Conservation (phyloP, 2,888 invertebrate species). For the Deilephila elpenor region DNA sequence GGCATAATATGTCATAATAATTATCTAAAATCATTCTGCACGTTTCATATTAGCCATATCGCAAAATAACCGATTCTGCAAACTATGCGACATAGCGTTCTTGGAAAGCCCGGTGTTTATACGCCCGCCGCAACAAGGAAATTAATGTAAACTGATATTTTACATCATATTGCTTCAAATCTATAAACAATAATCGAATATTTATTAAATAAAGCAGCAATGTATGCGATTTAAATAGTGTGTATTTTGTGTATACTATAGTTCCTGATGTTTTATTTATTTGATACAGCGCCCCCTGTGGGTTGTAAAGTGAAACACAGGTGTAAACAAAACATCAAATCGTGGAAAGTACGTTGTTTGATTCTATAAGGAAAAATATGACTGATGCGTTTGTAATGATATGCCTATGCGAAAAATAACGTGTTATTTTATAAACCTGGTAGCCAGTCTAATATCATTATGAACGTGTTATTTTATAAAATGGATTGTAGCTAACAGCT, state of each 20-base stretch:
- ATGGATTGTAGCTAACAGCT: no score
- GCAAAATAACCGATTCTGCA: constrained; percentile 17
- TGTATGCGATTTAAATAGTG: neutral
- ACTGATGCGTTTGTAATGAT: neutral
- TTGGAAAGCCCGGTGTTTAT: constrained; percentile 51
- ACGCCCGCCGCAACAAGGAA: constrained; percentile 42
- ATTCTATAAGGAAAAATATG: constrained; percentile 20
- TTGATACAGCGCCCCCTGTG: constrained; percentile 6
- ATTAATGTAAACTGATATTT: constrained; percentile 33
- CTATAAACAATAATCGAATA: neutral
- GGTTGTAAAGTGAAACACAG: neutral
- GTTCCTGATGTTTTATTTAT: neutral
- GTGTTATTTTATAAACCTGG: no score
- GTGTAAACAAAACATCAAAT: constrained; percentile 8
- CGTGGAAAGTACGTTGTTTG: constrained; percentile 10
- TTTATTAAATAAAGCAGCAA: constrained; percentile 3
- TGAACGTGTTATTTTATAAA: no score
- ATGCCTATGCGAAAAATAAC: no score
- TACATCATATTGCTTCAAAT: neutral
- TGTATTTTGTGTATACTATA: no score
- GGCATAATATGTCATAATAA: neutral
- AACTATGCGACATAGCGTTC: constrained; percentile 38
- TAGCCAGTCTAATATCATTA: no score
- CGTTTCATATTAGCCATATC: constrained; percentile 1
- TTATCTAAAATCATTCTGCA: neutral